These are phyloP conservation scores for Nomada fucata DNA, from an alignment of 2,888 invertebrate species.

Conservation along the genomic window DNA sequence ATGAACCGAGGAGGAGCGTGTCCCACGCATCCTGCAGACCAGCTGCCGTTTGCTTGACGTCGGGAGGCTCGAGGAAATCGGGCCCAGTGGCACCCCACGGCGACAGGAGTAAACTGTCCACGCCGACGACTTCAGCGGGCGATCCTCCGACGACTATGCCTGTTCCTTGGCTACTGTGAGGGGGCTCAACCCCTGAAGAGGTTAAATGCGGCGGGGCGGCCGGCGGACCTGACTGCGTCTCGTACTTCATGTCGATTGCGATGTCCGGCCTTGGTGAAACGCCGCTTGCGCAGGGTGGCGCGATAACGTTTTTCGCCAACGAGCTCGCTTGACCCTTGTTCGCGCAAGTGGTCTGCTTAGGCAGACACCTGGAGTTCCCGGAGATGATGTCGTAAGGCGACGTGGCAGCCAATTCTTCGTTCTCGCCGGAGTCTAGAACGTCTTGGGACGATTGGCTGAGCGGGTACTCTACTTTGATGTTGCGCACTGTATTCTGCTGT, in stretches of 20 bases:
- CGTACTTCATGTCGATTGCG: constrained; percentile 82
- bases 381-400: constrained; percentile 78
- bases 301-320: constrained; percentile 58
- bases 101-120: constrained; percentile 79
- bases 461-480: constrained; percentile 75
- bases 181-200: constrained; percentile 80
- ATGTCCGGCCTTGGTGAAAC: constrained; percentile 74
- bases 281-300: constrained; percentile 61
- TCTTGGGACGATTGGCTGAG: constrained; percentile 68
- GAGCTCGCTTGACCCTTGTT: constrained; percentile 23
- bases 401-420: constrained; percentile 73
- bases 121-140: constrained; percentile 80
- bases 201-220: constrained; percentile 78
- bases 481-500: constrained; percentile 48
- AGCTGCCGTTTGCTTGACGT: constrained; percentile 80
- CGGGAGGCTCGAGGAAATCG: constrained; percentile 75
- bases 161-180: constrained; percentile 81
- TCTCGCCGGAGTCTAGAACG: constrained; percentile 72
- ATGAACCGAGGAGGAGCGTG: constrained; percentile 86
- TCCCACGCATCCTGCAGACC: constrained; percentile 88
- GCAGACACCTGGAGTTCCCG: constrained; percentile 61
- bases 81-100: constrained; percentile 79
- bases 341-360: constrained; percentile 39
- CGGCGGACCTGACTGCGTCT: constrained; percentile 79
- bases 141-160: constrained; percentile 79